Base-by-base conservation (phyloP, 2,797 vertebrate species). In the Semotilus atromaculatus region DNA sequence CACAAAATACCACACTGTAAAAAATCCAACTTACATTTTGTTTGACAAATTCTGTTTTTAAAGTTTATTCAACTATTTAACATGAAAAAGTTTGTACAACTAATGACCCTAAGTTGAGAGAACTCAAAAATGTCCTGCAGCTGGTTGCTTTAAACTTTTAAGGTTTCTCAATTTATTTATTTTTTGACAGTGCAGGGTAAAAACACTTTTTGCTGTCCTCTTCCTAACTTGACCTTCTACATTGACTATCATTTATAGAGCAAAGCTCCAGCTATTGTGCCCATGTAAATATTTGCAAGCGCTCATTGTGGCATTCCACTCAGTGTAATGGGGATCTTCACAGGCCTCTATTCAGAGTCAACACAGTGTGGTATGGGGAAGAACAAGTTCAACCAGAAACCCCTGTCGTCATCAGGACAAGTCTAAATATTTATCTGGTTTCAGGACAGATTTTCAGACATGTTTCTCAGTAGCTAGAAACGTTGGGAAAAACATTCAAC, bases 361-460 rank as follows among this genome's bases (percentile, higher is more conserved):
- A 64, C n/a, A 38, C 21, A 1, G 13, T n/a, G 26, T 58, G 87
- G 74, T 43, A 89, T 82, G 86, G 71, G 68, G 78, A 31, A 90
- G 81, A 93, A 94, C 95, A 83, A 91, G 94, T 91, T 89, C 40
- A 77, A 81, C 76, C 83, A 85, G 86, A 90, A 26, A 21, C 11
- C 86, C 43, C 21, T 72, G 82, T 70, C 51, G 2, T 88, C 70
- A 87, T 3, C 1, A 23, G 26, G n/a, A 16, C 87, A 36, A 21
- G 55, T 2, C 31, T 75, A 38, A 86, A 87, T 84, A 83, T 79
- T 85, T 84, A 83, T 75, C 7, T 26, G 40, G 38, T 60, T 66
- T 58, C 36, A 7, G 18, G 73, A 55, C 40, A 66, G 29, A 26
- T 31, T 60, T 21, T 31, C 36, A 19, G 21, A 81, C 13, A 74